Percentiles rank a stretch among this genome's conserved stretches.
Evolutionary conservation across 2,797 vertebrate genomes (phyloP).

Genomic region (Tapirus indicus): DNA sequence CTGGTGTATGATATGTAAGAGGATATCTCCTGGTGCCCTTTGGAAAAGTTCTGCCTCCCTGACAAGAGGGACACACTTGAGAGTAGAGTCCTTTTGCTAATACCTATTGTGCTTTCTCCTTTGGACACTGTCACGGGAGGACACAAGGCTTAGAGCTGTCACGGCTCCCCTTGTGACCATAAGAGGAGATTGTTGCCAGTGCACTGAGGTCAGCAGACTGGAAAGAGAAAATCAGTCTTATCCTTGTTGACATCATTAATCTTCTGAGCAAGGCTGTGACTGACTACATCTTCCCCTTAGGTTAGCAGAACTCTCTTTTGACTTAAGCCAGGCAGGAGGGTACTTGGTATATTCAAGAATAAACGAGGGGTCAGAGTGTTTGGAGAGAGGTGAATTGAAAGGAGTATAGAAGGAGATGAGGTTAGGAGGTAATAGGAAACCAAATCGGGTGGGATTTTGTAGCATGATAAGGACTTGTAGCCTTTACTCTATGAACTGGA

Average conservation of each 20-base stretch:
- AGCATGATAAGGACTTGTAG: background rate
- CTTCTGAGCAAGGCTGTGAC: slow-evolving; percentile 27
- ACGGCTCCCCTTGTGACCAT: background rate
- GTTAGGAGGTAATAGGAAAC: background rate
- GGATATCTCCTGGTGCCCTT: background rate
- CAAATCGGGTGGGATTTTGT: background rate
- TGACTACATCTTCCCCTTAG: background rate
- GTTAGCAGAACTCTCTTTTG: background rate
- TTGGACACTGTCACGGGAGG: background rate
- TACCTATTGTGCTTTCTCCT: background rate
- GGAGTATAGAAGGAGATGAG: background rate
- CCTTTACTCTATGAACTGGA: background rate
- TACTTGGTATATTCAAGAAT: background rate
- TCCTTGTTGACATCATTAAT: background rate
- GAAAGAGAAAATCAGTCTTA: background rate
- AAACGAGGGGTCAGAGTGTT: background rate
- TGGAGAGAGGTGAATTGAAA: background rate
- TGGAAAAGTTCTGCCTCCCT: background rate
- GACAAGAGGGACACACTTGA: background rate
- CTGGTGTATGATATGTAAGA: background rate
- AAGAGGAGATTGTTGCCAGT: background rate
- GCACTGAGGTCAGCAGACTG: background rate
- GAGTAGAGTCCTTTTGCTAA: background rate
- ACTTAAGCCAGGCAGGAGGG: background rate
- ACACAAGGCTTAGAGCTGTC: background rate